A percentile compares a stretch with the other conserved stretches of the same genome.
These are phyloP conservation scores for Electrona antarctica DNA, from an alignment of 2,113 vertebrate genomes.

Conservation along the genomic window DNA sequence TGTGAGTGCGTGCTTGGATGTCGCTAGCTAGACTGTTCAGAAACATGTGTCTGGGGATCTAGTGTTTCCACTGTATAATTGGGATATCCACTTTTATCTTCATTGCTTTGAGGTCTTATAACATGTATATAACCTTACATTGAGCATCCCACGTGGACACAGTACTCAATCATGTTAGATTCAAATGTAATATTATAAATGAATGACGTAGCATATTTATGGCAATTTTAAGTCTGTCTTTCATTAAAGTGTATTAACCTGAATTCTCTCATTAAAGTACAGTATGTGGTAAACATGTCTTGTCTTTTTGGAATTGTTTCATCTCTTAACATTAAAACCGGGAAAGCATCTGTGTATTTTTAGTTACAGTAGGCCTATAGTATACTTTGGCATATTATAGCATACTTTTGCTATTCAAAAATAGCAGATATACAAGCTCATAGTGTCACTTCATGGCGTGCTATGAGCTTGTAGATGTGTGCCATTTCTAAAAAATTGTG, in stretches of 20 bases:
- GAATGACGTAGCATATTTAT: constrained; percentile 75
- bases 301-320: constrained; percentile 1
- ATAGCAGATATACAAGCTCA: no score
- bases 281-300: constrained; percentile 41
- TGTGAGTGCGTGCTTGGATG: constrained; percentile 16
- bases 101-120: constrained; percentile 33
- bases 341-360: no score
- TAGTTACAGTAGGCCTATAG: no score
- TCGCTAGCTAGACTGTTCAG: constrained; percentile 32
- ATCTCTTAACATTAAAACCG: no score
- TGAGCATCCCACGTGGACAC: constrained; percentile 54
- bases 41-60: constrained; percentile 39
- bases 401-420: no score
- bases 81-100: constrained; percentile 47
- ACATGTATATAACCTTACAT: constrained; percentile 57
- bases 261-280: constrained; percentile 72
- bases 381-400: no score
- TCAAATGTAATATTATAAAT: constrained; percentile 41
- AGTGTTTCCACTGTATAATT: constrained; percentile 56
- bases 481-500: not conserved
- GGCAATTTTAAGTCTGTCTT: constrained; percentile 68
- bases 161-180: constrained; percentile 60
- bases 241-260: constrained; percentile 75
- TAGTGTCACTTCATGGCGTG: no score
- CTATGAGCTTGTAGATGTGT: no score